Evolutionary conservation across 1,140 invertebrate species (phyloP).

Genomic region (Ceratoteleas bidentatus): DNA sequence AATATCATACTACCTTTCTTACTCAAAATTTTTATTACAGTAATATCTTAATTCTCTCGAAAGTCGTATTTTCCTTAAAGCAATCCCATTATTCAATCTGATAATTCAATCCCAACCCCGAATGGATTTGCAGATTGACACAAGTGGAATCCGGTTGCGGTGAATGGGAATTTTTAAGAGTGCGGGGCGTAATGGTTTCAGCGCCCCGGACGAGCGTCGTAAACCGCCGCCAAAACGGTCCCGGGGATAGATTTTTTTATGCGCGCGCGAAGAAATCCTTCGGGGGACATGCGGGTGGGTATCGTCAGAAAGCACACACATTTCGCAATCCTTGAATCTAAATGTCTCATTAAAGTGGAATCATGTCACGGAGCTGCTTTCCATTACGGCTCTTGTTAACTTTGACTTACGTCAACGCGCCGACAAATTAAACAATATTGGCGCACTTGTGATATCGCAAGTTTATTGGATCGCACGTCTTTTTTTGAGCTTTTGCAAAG

Average conservation of each 20-base stretch:
- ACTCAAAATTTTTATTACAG: too few relatives aligned
- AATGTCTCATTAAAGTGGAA: conserved; percentile 52
- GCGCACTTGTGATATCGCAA: background rate
- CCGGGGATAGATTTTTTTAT: conserved; percentile 24
- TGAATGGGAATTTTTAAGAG: background rate
- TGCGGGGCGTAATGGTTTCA: too few relatives aligned
- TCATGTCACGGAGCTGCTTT: conserved; percentile 41
- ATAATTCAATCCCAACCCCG: too few relatives aligned
- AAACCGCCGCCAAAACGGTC: too few relatives aligned
- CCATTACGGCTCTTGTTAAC: conserved; percentile 44
- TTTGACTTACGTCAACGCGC: conserved; percentile 28
- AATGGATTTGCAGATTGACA: background rate
- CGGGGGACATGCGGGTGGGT: conserved; percentile 47
- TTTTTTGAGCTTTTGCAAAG: too few relatives aligned
- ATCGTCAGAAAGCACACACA: conserved; percentile 42
- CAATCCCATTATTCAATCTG: too few relatives aligned
- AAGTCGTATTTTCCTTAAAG: too few relatives aligned
- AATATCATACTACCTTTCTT: too few relatives aligned
- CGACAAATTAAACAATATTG: conserved; percentile 23
- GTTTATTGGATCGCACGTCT: too few relatives aligned
- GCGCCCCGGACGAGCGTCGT: too few relatives aligned
- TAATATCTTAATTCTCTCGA: too few relatives aligned
- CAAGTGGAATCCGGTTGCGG: too few relatives aligned
- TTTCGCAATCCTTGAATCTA: conserved; percentile 52
- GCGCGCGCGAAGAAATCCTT: conserved; percentile 10